Evolutionary conservation across 2,797 vertebrate species (phyloP).

Genomic region (Labeo calbasu): DNA sequence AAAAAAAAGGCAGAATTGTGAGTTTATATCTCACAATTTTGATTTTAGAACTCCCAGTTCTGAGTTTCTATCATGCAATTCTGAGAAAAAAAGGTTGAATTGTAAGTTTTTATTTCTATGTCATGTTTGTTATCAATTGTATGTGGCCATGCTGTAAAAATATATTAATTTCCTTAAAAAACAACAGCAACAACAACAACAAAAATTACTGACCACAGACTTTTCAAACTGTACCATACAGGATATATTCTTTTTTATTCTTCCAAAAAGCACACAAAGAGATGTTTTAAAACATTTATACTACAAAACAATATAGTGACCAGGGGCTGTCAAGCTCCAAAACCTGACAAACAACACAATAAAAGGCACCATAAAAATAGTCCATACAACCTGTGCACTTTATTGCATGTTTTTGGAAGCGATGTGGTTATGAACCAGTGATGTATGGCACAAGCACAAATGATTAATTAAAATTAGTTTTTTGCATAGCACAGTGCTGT

Average conservation of each 20-base stretch:
- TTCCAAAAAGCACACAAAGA: neutral
- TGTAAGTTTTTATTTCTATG: too few species aligned
- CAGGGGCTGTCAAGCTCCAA: neutral
- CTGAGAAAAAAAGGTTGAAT: too few species aligned
- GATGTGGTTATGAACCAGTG: neutral
- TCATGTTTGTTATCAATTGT: neutral
- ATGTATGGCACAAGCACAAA: neutral
- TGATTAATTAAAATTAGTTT: too few species aligned
- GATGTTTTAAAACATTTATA: constrained; percentile 2
- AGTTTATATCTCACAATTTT: too few species aligned
- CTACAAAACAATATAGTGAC: neutral
- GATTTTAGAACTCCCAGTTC: too few species aligned
- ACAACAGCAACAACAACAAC: too few species aligned
- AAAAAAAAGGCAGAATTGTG: too few species aligned
- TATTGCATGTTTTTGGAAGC: neutral
- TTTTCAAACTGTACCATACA: neutral
- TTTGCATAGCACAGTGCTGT: too few species aligned
- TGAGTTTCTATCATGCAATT: too few species aligned
- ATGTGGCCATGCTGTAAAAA: neutral
- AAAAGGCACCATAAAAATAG: neutral
- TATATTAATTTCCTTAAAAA: neutral
- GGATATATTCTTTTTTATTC: neutral
- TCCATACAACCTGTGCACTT: neutral
- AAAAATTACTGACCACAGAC: neutral
- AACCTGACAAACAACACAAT: neutral